A percentile compares a stretch with the other conserved stretches of the same genome.
phyloP scores from a whole-genome alignment of 1,140 invertebrate species.

The Bombus superbus region DNA sequence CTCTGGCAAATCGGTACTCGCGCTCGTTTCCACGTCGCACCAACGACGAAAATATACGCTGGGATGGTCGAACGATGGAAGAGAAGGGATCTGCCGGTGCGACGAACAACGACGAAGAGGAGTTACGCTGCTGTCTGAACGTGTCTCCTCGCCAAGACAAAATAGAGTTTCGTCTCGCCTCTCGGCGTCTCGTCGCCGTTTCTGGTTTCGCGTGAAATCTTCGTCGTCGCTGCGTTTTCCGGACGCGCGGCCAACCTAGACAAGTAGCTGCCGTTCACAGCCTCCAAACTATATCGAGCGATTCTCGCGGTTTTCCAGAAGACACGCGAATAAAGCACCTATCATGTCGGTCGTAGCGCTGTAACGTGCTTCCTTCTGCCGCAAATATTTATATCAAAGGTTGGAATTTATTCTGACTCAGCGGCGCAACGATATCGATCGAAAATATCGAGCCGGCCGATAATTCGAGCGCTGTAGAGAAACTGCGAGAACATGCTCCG shows the following conservation, averaged over 20 bases:
- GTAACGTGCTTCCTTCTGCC: too few relatives aligned
- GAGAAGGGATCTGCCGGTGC: not conserved
- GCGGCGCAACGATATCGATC: too few relatives aligned
- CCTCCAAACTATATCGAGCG: too few relatives aligned
- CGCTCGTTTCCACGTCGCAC: constrained; percentile 24
- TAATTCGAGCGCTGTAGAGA: not conserved
- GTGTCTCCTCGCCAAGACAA: constrained; percentile 58
- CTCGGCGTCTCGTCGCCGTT: not conserved
- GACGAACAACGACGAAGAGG: not conserved
- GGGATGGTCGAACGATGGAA: constrained; percentile 2
- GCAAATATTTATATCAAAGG: too few relatives aligned
- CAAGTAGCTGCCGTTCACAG: too few relatives aligned
- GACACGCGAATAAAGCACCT: too few relatives aligned
- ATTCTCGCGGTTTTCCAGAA: not conserved
- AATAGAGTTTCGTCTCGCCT: constrained; percentile 49
- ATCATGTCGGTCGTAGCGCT: too few relatives aligned
- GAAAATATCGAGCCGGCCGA: not conserved
- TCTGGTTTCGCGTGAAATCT: constrained; percentile 47
- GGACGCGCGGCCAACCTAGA: constrained; percentile 29
- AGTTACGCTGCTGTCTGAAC: constrained; percentile 57
- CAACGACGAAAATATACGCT: constrained; percentile 61
- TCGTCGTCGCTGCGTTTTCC: constrained; percentile 27
- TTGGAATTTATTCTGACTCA: too few relatives aligned
- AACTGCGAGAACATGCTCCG: too few relatives aligned
- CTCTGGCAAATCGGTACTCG: constrained; percentile 61